Percentiles rank a stretch among this genome's conserved stretches.
phyloP scores from a whole-genome alignment of 2,888 invertebrate species.

The Philereme transversata region DNA sequence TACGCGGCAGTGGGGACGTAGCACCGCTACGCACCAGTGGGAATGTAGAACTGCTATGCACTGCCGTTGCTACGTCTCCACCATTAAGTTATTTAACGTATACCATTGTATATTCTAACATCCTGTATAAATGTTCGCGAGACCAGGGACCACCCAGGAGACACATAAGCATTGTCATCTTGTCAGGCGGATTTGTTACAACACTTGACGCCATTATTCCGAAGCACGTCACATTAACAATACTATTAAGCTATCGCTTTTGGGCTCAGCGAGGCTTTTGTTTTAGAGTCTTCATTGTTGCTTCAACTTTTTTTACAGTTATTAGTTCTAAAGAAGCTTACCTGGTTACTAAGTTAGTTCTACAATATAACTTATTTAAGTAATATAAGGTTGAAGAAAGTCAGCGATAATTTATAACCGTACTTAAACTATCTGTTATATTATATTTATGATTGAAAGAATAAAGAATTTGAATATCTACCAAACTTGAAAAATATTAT shows the following conservation, averaged over 20 bases:
- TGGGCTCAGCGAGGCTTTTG: conserved; percentile 33
- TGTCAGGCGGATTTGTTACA: conserved; percentile 50
- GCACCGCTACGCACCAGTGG: too few species aligned
- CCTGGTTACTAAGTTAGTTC: neutral
- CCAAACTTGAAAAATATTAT: too few species aligned
- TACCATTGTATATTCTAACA: conserved; percentile 23
- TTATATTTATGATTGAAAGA: too few species aligned
- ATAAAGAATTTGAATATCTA: too few species aligned
- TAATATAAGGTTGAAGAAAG: too few species aligned
- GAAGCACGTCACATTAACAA: conserved; percentile 49
- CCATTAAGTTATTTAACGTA: too few species aligned
- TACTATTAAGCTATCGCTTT: conserved; percentile 52
- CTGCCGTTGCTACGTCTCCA: too few species aligned
- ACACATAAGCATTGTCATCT: conserved; percentile 59
- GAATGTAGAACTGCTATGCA: too few species aligned
- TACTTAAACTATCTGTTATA: too few species aligned
- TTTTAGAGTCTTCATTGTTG: conserved; percentile 9
- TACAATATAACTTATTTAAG: too few species aligned
- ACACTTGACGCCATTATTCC: conserved; percentile 56
- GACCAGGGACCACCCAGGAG: conserved; percentile 76
- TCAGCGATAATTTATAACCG: too few species aligned
- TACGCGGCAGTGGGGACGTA: too few species aligned
- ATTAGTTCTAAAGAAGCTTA: conserved; percentile 1
- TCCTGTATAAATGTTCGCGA: conserved; percentile 51
- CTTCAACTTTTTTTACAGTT: conserved; percentile 5